phyloP scores from a whole-genome alignment of 2,113 vertebrate genomes.

The Pygoscelis antarcticus region DNA sequence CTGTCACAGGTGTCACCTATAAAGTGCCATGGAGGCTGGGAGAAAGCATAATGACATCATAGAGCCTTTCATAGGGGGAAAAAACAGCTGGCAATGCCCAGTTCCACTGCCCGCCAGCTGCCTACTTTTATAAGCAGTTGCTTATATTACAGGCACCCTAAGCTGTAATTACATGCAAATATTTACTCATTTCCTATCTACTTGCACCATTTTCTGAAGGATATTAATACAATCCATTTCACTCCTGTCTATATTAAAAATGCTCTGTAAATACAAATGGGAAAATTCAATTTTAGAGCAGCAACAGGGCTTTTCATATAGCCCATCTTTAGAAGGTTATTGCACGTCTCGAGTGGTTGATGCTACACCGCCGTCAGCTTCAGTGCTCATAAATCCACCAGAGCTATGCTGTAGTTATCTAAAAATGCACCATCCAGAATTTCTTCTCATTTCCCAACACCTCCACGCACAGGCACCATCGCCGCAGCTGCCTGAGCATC shows the following conservation, averaged over 20 bases:
- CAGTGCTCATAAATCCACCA: not conserved
- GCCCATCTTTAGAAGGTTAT: not conserved
- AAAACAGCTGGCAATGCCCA: not conserved
- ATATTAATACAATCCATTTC: slow-evolving; percentile 21
- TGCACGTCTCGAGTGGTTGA: not conserved
- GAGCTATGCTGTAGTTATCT: not conserved
- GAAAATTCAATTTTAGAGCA: not conserved
- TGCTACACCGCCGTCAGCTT: not conserved
- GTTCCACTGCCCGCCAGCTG: not conserved
- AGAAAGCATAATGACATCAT: not conserved
- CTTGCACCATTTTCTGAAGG: not conserved
- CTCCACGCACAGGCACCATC: not conserved
- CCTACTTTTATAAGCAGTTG: not conserved
- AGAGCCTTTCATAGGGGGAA: not conserved
- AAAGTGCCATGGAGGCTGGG: not conserved
- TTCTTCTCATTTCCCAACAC: not conserved
- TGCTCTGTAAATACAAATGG: not conserved
- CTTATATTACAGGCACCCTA: not conserved
- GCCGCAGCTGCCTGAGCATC: not conserved
- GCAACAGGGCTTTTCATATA: not conserved
- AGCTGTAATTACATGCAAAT: slow-evolving; percentile 14
- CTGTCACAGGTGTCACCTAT: not conserved
- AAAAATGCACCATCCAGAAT: not conserved
- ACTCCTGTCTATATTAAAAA: not conserved
- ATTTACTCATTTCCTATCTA: not conserved